Conservation (phyloP, 1,140 invertebrate genomes). For the Bactericera cockerelli region DNA sequence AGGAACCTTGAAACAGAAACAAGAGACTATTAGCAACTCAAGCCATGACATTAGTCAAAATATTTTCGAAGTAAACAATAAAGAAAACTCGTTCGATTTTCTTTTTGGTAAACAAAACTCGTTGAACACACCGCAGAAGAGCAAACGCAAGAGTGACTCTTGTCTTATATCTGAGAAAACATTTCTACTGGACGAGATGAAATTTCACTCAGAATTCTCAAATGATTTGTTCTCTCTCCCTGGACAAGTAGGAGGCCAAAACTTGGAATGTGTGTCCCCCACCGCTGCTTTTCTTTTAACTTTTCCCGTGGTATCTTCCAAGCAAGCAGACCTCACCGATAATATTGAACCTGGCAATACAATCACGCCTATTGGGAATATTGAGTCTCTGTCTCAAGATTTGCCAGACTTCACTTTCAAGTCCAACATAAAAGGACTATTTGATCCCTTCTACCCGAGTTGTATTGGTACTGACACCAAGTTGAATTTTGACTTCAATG, state of each 20-base stretch:
- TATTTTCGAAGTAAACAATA: background rate
- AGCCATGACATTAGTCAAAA: background rate
- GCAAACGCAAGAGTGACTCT: too few species aligned
- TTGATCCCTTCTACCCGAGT: conserved; percentile 6
- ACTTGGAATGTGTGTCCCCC: conserved; percentile 51
- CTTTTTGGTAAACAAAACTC: conserved; percentile 5
- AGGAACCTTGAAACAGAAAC: background rate
- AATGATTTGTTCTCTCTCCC: conserved; percentile 53
- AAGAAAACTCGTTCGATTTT: conserved; percentile 8
- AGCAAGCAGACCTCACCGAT: conserved; percentile 38
- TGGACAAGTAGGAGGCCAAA: conserved; percentile 40
- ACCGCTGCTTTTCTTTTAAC: conserved; percentile 59
- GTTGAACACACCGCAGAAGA: background rate
- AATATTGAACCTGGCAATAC: conserved; percentile 36
- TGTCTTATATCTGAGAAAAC: too few species aligned
- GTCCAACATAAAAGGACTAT: conserved; percentile 1
- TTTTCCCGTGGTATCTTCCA: conserved; percentile 49
- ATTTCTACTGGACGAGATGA: conserved; percentile 29
- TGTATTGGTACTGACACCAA: background rate
- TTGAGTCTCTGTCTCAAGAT: conserved; percentile 34
- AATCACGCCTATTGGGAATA: conserved; percentile 39
- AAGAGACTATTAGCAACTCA: background rate
- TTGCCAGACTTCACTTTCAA: conserved; percentile 17
- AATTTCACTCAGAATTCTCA: conserved; percentile 46
- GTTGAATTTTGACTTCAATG: background rate